Base-by-base conservation (phyloP, 1,140 invertebrate genomes). In the Goniozus legneri region DNA sequence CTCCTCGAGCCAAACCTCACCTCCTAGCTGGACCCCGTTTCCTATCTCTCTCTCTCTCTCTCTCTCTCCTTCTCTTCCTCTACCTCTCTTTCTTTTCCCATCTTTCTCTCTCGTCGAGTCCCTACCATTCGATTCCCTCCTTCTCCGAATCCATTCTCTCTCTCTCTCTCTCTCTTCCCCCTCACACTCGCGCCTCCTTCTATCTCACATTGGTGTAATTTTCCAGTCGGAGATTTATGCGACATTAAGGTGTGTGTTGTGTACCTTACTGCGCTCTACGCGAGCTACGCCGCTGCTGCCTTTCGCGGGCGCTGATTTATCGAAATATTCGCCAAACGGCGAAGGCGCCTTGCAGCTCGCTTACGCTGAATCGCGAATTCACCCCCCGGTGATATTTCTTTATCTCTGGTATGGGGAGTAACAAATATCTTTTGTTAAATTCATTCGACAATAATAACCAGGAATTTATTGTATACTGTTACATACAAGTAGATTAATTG, bases 221-320 rank as follows among this genome's bases (percentile, higher is more conserved):
- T 77, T 76, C 70, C 64, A 74, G 62, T 69, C 46, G 57, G 60
- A 73, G 73, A 77, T 76, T 76, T 77, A 77, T 75, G 67, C 64
- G 73, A 73, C 68, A 71, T 74, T 75, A 75, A 75, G 69, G 71
- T 76, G 70, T 63, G 61, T 62, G 66, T 42, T n/a, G 24, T 68
- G 61, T 62, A 68, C 63, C 62, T 65, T 65, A 56, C 50, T 56
- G 22, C 22, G 6, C 54, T 38, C 24, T 36, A 14, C 13, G 8
- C 30, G 20, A 30, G 24, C 52, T 49, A 44, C 50, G 51, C 54
- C 53, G 44, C 13, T 49, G 47, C 35, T 54, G 51, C 53, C 56
- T 60, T 61, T 51, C 58, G 32, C 50, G 46, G 24, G 47, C 52
- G 44, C 50, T 58, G 53, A 67, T 65, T 64, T 64, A 58, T 61